Evolutionary conservation across 2,113 vertebrate genomes (phyloP), one percentile per base, ranked within the genome.

Genomic region (Pagrus major): DNA sequence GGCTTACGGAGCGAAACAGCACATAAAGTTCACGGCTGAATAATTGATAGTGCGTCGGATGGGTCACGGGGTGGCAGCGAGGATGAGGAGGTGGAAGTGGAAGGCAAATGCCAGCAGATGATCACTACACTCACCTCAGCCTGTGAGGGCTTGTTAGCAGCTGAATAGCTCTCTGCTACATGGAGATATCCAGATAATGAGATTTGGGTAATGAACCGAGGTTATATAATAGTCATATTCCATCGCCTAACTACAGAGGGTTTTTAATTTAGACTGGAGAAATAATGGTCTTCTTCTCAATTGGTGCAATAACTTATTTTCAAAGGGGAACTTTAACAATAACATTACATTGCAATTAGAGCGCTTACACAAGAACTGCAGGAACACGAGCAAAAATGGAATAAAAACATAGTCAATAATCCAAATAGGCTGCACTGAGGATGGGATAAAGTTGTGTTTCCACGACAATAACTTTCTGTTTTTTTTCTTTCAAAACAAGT

Each of bases 1-100:
- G 69, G 84, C 77, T 78, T 63, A 64, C 5, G 49, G 76, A 85
- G 90, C 41, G 47, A 78, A 92, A 78, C 89, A 49, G 85, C 78
- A 51, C 52, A 49, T 92, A 93, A 95, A 95, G 92, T 93, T 94
- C 94, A 94, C 39, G 29, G 85, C 78, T 95, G 90, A 94, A 95
- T 95, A 93, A 94, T 94, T 94, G 84, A 95, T 94, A 42, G 61
- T 51, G 86, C 60, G 84, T 85, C 81, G 91, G 87, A 84, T 71
- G 86, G 93, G 85, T 88, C 85, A 76, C 8, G 2, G 80, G 76
- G 86, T 81, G 85, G 78, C 76, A 14, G 74, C n/a, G 78, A 72
- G 77, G 76, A 86, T 65, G 81, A 83, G 79, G 81, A 88, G 87
- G 83, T 59, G 83, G 82, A 83, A 72, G 85, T 58, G 66, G 86